These are phyloP conservation scores for Timandra comae DNA, from an alignment of 2,888 invertebrate species.

Conservation along the genomic window DNA sequence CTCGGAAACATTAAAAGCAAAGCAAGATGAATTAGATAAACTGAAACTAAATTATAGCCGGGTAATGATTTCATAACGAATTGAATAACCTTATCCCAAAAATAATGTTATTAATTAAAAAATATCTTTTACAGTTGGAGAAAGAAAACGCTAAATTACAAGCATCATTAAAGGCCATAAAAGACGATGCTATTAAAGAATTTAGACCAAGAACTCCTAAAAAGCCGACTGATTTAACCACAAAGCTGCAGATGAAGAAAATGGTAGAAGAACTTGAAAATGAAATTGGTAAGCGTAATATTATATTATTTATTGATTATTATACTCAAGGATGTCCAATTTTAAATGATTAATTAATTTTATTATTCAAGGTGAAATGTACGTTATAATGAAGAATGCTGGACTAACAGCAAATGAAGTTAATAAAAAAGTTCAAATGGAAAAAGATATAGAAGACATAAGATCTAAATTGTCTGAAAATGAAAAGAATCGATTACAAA, in stretches of 20 bases:
- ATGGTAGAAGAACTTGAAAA: constrained; percentile 92
- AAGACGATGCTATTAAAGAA: constrained; percentile 79
- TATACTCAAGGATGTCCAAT: too few species aligned
- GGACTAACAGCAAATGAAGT: constrained; percentile 72
- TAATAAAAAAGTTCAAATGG: constrained; percentile 59
- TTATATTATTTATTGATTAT: too few species aligned
- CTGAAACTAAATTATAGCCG: constrained; percentile 71
- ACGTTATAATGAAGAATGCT: constrained; percentile 78
- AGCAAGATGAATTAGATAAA: constrained; percentile 73
- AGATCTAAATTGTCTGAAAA: constrained; percentile 68
- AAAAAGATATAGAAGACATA: constrained; percentile 73
- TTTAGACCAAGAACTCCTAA: constrained; percentile 84
- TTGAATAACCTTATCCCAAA: constrained; percentile 1
- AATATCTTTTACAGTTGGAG: constrained; percentile 65
- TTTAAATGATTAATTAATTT: too few species aligned
- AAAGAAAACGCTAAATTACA: constrained; percentile 81
- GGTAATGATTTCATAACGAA: constrained; percentile 30
- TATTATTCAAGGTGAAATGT: constrained; percentile 70
- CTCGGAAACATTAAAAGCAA: constrained; percentile 54
- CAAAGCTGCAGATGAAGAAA: constrained; percentile 85
- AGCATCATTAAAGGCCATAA: constrained; percentile 79
- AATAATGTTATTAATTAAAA: too few species aligned
- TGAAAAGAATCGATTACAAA: constrained; percentile 68
- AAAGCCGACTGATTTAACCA: constrained; percentile 83
- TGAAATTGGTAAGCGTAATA: constrained; percentile 87